Percentiles rank a stretch among this genome's conserved stretches.
phyloP scores from a whole-genome alignment of 2,888 invertebrate genomes.

The Notodonta ziczac region DNA sequence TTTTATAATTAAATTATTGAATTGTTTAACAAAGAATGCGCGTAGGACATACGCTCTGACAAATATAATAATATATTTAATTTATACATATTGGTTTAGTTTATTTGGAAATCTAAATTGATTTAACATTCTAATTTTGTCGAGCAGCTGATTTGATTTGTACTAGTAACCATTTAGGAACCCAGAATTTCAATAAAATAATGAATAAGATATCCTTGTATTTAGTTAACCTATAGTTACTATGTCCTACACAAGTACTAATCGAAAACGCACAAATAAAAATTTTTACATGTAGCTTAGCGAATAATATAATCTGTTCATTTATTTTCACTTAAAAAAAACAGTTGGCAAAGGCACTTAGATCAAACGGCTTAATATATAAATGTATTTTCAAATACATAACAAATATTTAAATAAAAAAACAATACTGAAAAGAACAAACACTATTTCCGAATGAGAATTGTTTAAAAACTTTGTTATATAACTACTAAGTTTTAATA shows the following conservation, averaged over 20 bases:
- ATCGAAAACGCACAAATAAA: too few species aligned
- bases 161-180: too few species aligned
- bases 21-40: not conserved
- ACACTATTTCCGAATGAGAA: conserved; percentile 8
- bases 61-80: too few species aligned
- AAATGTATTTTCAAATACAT: conserved; percentile 7
- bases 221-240: too few species aligned
- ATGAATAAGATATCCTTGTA: too few species aligned
- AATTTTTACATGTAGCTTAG: not conserved
- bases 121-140: too few species aligned
- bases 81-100: too few species aligned
- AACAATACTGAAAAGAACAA: conserved; percentile 10
- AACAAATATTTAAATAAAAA: not conserved
- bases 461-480: not conserved
- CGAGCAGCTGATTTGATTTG: too few species aligned
- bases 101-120: too few species aligned
- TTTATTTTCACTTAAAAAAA: conserved; percentile 2
- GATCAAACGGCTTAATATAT: conserved; percentile 24
- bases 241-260: too few species aligned
- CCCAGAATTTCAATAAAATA: too few species aligned
- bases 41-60: not conserved
- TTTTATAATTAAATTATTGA: not conserved
- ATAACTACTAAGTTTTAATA: not conserved
- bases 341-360: conserved; percentile 41
- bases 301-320: not conserved